Evolutionary conservation across 2,113 vertebrate genomes (phyloP), one percentile per base, ranked within the genome.

Genomic region (Chaenogobius annularis): DNA sequence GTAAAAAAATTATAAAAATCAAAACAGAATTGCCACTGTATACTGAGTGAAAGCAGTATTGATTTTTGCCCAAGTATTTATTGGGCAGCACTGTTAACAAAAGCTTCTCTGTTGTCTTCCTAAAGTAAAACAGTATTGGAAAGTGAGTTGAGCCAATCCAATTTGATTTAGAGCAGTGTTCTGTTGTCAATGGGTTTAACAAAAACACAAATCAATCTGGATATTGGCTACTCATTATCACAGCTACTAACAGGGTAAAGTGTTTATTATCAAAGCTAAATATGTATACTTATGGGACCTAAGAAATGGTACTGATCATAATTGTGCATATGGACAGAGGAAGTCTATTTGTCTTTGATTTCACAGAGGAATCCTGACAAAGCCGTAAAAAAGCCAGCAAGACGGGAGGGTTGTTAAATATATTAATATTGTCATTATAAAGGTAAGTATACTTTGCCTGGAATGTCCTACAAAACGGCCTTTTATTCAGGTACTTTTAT

Each of bases 11-110:
- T 20, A 37, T 10, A 31, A 54, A 72, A 75, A 22, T 58, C 31
- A 35, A 40, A 20, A 22, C 48, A 3, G 58, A 44, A 75, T 47
- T 64, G 67, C 0, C 43, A 20, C 31, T 43, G 62, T 75, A 52
- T 73, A 70, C 23, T 19, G 35, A 31, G 62, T 73, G 58, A 75
- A 72, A 55, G 73, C 26, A 64, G 13, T 77, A 83, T 83, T 79
- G 83, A 87, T 82, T 76, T 61, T 74, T 31, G 73, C 54, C 66
- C 22, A 72, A 83, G 82, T 59, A 71, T 66, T 78, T 81, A 76
- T 11, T 35, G 64, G 70, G 65, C 67, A 0, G 0, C 2, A 72
- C 54, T 74, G 48, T 75, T 77, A 74, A 80, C 55, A 40, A 43
- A 59, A 61, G 40, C 48, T 80, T 82, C 48, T 67, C 78, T 59